Conservation (phyloP, 2,797 vertebrate genomes). For the Rhodeus uyekii region DNA sequence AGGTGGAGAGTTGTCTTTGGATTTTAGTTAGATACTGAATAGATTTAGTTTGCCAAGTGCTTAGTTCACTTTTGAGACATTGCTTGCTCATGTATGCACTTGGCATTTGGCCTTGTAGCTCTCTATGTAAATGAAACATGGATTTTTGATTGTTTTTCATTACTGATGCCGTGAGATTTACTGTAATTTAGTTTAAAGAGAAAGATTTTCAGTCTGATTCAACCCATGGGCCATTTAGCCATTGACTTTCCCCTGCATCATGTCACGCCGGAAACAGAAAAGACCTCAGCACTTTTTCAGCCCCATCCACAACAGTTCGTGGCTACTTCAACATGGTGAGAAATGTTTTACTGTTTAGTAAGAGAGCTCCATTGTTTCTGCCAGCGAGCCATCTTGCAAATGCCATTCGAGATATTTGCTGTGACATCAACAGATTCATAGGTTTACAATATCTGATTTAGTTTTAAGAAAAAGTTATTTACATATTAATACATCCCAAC, state of each 20-base stretch:
- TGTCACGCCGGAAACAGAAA: conserved; percentile 81
- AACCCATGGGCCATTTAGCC: conserved; percentile 44
- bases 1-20: conserved; percentile 69
- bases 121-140: conserved; percentile 11
- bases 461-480: conserved; percentile 1
- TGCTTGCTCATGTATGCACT: conserved; percentile 39
- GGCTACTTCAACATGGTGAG: conserved; percentile 77
- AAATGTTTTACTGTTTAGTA: conserved; percentile 52
- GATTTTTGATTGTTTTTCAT: conserved; percentile 23
- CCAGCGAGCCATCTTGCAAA: background rate
- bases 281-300: conserved; percentile 76
- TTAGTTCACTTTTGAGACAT: conserved; percentile 39
- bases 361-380: conserved; percentile 23
- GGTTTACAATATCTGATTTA: background rate
- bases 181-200: conserved; percentile 27
- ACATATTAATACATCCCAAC: background rate
- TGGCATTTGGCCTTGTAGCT: conserved; percentile 20
- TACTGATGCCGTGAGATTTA: background rate
- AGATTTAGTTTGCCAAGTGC: conserved; percentile 42
- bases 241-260: conserved; percentile 69
- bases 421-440: conserved; percentile 2
- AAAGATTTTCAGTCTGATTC: conserved; percentile 21
- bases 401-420: conserved; percentile 10
- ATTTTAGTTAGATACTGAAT: conserved; percentile 41
- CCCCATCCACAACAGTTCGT: conserved; percentile 68